Evolutionary conservation across 2,888 invertebrate species (phyloP).

Genomic region (Acronicta psi): DNA sequence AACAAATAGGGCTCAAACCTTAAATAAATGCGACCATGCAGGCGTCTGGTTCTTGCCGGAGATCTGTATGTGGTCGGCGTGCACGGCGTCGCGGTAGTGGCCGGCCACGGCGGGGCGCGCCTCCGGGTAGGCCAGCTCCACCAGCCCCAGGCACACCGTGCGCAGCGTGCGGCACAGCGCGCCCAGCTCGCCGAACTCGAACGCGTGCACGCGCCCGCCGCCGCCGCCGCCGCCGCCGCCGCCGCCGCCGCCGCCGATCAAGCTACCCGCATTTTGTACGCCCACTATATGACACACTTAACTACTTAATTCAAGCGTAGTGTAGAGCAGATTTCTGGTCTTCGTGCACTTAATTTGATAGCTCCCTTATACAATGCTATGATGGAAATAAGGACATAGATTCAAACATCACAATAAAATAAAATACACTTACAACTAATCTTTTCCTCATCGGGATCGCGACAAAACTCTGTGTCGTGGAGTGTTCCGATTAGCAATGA

Average conservation of each 20-base stretch:
- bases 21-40: conserved; percentile 94
- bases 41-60: conserved; percentile 86
- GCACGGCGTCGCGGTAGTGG: conserved; percentile 88
- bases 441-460: conserved; percentile 83
- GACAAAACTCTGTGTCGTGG: conserved; percentile 94
- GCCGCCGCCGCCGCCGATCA: neutral
- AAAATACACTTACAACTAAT: conserved; percentile 68
- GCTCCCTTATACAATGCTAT: too few species aligned
- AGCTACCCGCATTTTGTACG: conserved; percentile 10
- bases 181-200: conserved; percentile 92
- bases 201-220: conserved; percentile 86
- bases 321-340: too few species aligned
- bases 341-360: too few species aligned
- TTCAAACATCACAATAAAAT: neutral
- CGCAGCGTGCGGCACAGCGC: conserved; percentile 92
- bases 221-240: neutral
- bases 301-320: too few species aligned
- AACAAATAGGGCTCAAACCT: conserved; percentile 76
- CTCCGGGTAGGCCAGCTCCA: conserved; percentile 96
- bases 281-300: conserved; percentile 18
- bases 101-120: conserved; percentile 90
- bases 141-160: conserved; percentile 94
- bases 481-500: conserved; percentile 94
- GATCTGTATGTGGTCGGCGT: conserved; percentile 54
- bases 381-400: too few species aligned